phyloP scores from a whole-genome alignment of 2,888 invertebrate species.

The Phania funesta region DNA sequence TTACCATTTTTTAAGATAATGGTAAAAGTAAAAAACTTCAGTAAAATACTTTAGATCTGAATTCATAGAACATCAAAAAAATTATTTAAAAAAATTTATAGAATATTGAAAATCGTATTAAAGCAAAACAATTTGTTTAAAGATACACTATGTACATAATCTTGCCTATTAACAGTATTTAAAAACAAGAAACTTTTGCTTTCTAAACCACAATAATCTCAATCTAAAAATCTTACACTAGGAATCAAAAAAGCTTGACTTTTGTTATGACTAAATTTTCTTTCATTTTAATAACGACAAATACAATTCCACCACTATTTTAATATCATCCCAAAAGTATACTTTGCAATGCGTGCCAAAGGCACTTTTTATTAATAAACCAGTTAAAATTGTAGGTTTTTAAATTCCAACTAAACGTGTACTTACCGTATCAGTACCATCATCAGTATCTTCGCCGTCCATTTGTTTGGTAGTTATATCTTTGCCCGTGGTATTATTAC shows the following conservation, averaged over 20 bases:
- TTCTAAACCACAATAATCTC: not conserved
- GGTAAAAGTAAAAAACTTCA: too few species aligned
- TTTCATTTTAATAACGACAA: not conserved
- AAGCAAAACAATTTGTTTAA: too few species aligned
- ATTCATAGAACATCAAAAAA: too few species aligned
- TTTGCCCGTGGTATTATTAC: conserved; percentile 67
- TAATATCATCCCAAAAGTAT: conserved; percentile 32
- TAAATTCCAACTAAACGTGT: not conserved
- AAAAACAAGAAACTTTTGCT: not conserved
- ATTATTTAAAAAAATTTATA: too few species aligned
- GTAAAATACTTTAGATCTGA: too few species aligned
- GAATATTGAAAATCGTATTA: too few species aligned
- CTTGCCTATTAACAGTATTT: too few species aligned
- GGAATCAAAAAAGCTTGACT: conserved; percentile 6
- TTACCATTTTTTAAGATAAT: too few species aligned
- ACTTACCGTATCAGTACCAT: conserved; percentile 73
- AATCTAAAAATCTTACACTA: not conserved
- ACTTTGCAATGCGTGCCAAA: conserved; percentile 16
- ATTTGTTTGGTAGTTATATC: conserved; percentile 64
- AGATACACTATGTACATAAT: too few species aligned
- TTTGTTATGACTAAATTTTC: conserved; percentile 15
- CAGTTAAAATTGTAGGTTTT: not conserved
- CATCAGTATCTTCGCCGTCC: conserved; percentile 76
- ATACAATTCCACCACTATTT: not conserved
- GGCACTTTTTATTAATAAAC: not conserved